Evolutionary conservation across 1,140 invertebrate species (phyloP), one percentile per base, ranked within the genome.

Genomic region (Drosophila bocki): DNA sequence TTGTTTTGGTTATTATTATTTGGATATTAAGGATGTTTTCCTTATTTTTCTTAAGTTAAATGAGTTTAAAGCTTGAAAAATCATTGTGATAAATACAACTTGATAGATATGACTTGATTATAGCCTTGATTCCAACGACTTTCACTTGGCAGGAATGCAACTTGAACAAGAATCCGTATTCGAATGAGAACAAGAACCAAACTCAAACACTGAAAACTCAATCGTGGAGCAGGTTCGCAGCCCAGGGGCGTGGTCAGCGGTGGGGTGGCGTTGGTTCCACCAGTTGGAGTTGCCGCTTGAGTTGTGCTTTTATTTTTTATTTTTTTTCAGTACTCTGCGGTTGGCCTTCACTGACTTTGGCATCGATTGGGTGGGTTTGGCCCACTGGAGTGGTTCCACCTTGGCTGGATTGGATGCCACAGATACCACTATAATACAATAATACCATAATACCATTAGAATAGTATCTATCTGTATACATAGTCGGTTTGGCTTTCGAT

Each of bases 81-180:
- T 19, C 11, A 17, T 0, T 37, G 29, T 17, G 15, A 17, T 22
- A 29, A 51, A n/a, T 29, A 5, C 22, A 12, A 62, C 26, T 56
- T 7, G 15, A 39, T 33, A n/a, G 22, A 29, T 62, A 7, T 39
- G 7, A 41, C 9, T 19, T 15, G 15, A 12, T 2, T 45, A 53
- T 32, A 83, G 80, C 80, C 81, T 84, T 83, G 80, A 80, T 47
- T 59, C 29, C 37, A 19, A 39, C 61, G 71, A 84, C 81, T 83
- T 83, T 83, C 81, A 83, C 81, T 83, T 50, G 81, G 26, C 71
- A 77, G 81, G 81, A 83, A 83, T 83, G 77, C 64, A 51, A 45
- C 47, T 35, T 32, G 69, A 71, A 72, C 69, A 41, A 71, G 69
- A 72, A 72, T 71, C 53, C 42, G 37, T 41, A 42, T 35, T 47